Evolutionary conservation across 2,888 invertebrate genomes (phyloP).

Genomic region (Drosophila nigricruria): DNA sequence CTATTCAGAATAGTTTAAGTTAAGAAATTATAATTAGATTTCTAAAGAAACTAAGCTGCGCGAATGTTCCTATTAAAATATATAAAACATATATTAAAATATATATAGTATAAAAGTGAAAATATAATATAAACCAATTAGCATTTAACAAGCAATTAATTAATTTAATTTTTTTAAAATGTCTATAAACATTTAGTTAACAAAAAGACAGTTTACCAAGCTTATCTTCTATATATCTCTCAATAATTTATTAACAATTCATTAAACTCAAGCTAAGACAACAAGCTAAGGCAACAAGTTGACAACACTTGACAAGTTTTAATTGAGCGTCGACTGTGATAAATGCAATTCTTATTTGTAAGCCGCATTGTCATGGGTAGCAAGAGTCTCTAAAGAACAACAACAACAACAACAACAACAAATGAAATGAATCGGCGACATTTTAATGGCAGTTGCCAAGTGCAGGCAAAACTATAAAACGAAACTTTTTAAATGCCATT

Average conservation of each 20-base stretch:
- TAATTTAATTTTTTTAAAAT: too few species aligned
- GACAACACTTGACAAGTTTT: slow-evolving; percentile 28
- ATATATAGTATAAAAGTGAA: too few species aligned
- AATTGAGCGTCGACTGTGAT: slow-evolving; percentile 41
- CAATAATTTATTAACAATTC: neutral
- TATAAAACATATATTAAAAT: too few species aligned
- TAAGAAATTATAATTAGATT: too few species aligned
- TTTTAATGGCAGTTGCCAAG: slow-evolving; percentile 55
- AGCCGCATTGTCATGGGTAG: slow-evolving; percentile 3
- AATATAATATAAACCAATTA: too few species aligned
- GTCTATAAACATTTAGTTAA: too few species aligned
- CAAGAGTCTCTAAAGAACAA: slow-evolving; percentile 9
- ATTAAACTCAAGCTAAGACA: neutral
- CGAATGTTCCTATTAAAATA: too few species aligned
- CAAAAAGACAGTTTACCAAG: too few species aligned
- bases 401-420: slow-evolving; percentile 2
- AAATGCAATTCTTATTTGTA: slow-evolving; percentile 10
- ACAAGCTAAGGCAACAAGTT: neutral
- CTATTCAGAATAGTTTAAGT: too few species aligned
- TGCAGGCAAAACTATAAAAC: slow-evolving; percentile 53
- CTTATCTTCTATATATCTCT: too few species aligned
- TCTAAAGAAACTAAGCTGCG: too few species aligned
- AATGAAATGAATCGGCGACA: slow-evolving; percentile 23
- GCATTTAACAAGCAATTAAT: too few species aligned
- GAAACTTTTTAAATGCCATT: slow-evolving; percentile 64